A percentile compares a stretch with the other conserved stretches of the same genome.
Conservation (phyloP, 2,113 vertebrate species). For the Nibea albiflora region DNA sequence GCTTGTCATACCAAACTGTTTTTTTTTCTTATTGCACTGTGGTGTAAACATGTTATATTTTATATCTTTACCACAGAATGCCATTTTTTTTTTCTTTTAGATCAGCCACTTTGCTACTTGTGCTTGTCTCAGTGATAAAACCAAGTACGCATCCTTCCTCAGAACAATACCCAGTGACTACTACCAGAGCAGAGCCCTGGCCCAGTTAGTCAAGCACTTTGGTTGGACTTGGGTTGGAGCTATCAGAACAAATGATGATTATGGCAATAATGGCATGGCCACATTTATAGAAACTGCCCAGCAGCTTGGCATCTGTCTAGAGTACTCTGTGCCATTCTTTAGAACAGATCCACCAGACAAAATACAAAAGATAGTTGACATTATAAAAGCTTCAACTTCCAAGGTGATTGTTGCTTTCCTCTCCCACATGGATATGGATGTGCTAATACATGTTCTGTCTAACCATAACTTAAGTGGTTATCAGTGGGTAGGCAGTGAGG, state of each 20-base stretch:
- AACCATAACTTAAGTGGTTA: constrained; percentile 77
- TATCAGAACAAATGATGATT: constrained; percentile 80
- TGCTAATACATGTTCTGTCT: constrained; percentile 69
- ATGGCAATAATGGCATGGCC: constrained; percentile 80
- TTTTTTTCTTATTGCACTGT: not conserved
- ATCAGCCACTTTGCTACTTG: constrained; percentile 79
- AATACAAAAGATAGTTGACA: constrained; percentile 67
- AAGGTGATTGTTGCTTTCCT: constrained; percentile 79
- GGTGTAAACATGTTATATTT: not conserved
- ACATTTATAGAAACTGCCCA: constrained; percentile 74
- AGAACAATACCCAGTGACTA: constrained; percentile 76
- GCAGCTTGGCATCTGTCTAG: constrained; percentile 72
- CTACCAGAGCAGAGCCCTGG: constrained; percentile 12
- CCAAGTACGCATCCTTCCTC: constrained; percentile 75
- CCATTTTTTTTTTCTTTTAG: constrained; percentile 36
- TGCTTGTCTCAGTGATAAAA: constrained; percentile 80
- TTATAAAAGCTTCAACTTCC: constrained; percentile 74
- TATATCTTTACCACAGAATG: not conserved
- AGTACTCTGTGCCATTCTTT: constrained; percentile 74
- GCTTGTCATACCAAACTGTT: not conserved
- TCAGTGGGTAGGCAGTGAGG: constrained; percentile 83
- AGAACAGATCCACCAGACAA: constrained; percentile 77
- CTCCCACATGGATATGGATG: constrained; percentile 67
- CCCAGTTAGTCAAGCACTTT: not conserved
- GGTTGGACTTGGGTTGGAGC: constrained; percentile 16